These are phyloP conservation scores for Bombus superbus DNA, from an alignment of 1,140 invertebrate species.

Conservation along the genomic window DNA sequence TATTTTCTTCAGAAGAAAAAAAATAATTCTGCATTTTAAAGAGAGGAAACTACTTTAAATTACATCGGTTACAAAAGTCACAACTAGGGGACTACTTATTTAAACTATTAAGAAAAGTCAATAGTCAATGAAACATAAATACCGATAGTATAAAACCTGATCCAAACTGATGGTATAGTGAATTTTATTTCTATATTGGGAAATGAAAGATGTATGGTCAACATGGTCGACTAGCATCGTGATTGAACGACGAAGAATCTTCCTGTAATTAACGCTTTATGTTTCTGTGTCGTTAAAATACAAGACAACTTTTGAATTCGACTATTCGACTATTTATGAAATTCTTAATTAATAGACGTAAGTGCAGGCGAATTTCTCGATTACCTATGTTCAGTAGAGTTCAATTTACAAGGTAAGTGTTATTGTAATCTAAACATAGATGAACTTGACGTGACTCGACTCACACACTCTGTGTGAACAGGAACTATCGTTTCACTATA, in stretches of 20 bases:
- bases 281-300: neutral
- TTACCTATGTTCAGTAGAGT: neutral
- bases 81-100: no score
- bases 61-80: no score
- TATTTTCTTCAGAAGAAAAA: no score
- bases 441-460: slow-evolving; percentile 47
- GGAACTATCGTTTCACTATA: slow-evolving; percentile 52
- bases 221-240: neutral
- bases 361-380: neutral
- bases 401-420: slow-evolving; percentile 11
- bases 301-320: neutral
- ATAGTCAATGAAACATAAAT: no score
- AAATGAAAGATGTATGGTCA: neutral
- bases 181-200: neutral
- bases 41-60: no score
- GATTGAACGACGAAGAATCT: neutral
- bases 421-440: slow-evolving; percentile 40
- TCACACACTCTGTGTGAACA: slow-evolving; percentile 41
- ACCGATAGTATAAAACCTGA: no score
- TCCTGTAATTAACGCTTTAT: neutral
- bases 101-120: no score
- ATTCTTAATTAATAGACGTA: neutral
- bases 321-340: neutral
- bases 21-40: no score
- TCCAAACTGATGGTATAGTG: no score